Evolutionary conservation across 2,113 vertebrate species (phyloP).

Genomic region (Abramis brama): DNA sequence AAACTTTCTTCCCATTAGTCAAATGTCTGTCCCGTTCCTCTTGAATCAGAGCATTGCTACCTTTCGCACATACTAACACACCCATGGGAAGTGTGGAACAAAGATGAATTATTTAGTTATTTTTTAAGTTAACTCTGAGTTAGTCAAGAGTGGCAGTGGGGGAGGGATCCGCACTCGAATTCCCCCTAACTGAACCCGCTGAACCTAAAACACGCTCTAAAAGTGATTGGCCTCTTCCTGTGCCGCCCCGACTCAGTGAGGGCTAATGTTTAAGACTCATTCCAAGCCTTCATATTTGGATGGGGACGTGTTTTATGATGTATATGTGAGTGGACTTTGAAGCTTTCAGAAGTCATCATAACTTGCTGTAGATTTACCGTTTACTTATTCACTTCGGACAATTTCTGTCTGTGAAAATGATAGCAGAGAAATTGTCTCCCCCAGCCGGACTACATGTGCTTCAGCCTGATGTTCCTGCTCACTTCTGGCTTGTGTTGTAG

Average conservation of each 20-base stretch:
- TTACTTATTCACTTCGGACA: not conserved
- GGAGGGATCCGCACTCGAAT: slow-evolving; percentile 23
- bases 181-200: slow-evolving; percentile 50
- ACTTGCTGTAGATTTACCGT: not conserved
- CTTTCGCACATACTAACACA: not conserved
- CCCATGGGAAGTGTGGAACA: not conserved
- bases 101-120: not conserved
- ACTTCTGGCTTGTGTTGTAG: slow-evolving; percentile 25
- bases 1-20: not conserved
- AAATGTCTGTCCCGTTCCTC: not conserved
- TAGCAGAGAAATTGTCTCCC: slow-evolving; percentile 17
- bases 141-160: slow-evolving; percentile 7
- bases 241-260: slow-evolving; percentile 43
- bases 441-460: not conserved
- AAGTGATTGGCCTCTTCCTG: slow-evolving; percentile 57
- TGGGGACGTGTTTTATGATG: not conserved
- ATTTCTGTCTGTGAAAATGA: not conserved
- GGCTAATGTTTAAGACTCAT: slow-evolving; percentile 46
- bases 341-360: not conserved
- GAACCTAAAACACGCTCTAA: slow-evolving; percentile 41
- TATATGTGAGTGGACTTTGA: not conserved
- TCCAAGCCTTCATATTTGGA: not conserved
- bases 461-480: slow-evolving; percentile 10
- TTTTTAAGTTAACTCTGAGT: slow-evolving; percentile 27
- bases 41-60: not conserved